Evolutionary conservation across 1,140 invertebrate species (phyloP), one percentile per base, ranked within the genome.

Genomic region (Bombus waltoni): DNA sequence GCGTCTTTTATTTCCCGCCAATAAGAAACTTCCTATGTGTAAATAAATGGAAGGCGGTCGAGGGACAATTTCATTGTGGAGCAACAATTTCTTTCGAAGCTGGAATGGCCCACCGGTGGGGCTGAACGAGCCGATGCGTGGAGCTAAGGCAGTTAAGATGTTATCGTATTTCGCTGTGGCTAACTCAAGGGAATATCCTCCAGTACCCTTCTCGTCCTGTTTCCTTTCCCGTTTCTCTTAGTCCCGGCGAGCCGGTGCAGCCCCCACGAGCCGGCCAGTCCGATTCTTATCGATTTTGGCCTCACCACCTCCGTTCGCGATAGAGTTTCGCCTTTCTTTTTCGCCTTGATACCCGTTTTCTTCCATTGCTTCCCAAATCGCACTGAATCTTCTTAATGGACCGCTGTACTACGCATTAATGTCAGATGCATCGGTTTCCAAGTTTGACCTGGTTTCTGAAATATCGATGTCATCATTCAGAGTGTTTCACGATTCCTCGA

Each of bases 91-190:
- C 83, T 90, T 83, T 72, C 40, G 83, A 75, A 65, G 65, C 40
- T 22, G 62, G 65, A 75, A 38, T 35, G 65, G 84, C 85, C 71
- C 77, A 83, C 85, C 88, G 68, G 81, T 91, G 82, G 76, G 85
- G 83, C 53, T 73, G 62, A 42, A 77, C 66, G 70, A 71, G 71
- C 71, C 82, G 65, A 78, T 79, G 74, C 79, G 59, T 86, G 72
- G 83, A 80, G 83, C 79, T 74, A 78, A 85, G 53, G 81, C 87
- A 91, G 90, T 91, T 91, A 88, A 91, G 90, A 89, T 91, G 88
- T 91, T 91, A 91, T 91, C 90, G 73, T 87, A 76, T 88, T 82
- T 81, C 70, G 62, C 75, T 79, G 73, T 74, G 81, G 84, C 66
- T 78, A 90, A 76, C 87, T 90, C 82, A 32, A 57, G 73, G 82